Base-by-base conservation (phyloP, 2,797 vertebrate species). In the Arnoldichthys spilopterus region DNA sequence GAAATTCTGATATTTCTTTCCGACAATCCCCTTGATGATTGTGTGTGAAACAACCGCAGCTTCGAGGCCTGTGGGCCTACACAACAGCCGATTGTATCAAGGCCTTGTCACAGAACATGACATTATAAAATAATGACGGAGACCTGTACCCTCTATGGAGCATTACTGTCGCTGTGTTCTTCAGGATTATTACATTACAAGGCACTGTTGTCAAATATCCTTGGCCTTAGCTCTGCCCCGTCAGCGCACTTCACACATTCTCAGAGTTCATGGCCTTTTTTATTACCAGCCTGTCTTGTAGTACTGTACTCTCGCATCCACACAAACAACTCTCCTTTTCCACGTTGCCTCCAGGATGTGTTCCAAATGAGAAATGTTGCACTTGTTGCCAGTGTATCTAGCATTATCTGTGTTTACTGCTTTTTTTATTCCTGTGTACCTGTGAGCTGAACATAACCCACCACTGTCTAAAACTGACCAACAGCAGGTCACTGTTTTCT, bases 251-350 rank as follows among this genome's bases (percentile, higher is more conserved):
- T 53, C 15, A n/a, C 18, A 67, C 64, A 67, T 77, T 77, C 49
- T 18, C 43, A 24, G 72, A 40, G 76, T 58, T 84, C 64, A 77
- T 64, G 56, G 67, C 49, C 51, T 59, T 78, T 81, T 67, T 67
- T 76, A 68, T 76, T 45, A 37, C 49, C 20, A 20, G 51, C 12
- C 3, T 63, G 32, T 40, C 18, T 53, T 53, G 26, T 53, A 6
- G 11, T 6, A 32, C 47, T 32, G 0, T 22, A 32, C 47, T 70
- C 47, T 26, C n/a, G 61, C 22, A 16, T 70, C 6, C 32, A 40
- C 30, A 34, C 28, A 34, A 12, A 18, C 49, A 54, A 18, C 11
- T 28, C 26, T 49, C 22, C 47, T n/a, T 26, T 66, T 15, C 15
- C 37, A 12, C 62, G 9, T 3, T 3, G 37, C 3, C 59, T 6